Percentiles rank a stretch among this genome's conserved stretches.
Evolutionary conservation across 2,113 vertebrate genomes (phyloP).

Genomic region (Hyperopisus bebe): DNA sequence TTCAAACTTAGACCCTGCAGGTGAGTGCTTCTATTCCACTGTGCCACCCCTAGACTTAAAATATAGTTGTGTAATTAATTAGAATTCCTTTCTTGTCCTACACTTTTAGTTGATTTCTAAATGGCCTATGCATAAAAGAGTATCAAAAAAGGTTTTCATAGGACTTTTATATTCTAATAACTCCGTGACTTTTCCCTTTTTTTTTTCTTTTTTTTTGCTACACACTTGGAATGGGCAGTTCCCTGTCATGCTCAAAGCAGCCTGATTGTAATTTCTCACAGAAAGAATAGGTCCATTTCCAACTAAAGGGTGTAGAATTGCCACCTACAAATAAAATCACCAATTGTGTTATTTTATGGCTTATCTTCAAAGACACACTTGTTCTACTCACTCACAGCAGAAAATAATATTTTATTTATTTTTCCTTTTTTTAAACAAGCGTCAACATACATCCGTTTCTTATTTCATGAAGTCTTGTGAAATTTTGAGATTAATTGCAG

Average conservation of each 20-base stretch:
- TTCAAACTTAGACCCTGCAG: not conserved
- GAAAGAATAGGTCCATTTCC: constrained; percentile 41
- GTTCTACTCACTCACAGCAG: constrained; percentile 30
- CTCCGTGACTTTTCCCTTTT: not conserved
- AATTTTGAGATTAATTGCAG: not conserved
- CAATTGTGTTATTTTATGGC: constrained; percentile 29
- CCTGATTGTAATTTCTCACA: constrained; percentile 32
- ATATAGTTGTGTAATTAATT: not conserved
- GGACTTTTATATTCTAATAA: constrained; percentile 15
- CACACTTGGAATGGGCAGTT: constrained; percentile 10
- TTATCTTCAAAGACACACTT: constrained; percentile 52
- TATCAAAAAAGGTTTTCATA: not conserved
- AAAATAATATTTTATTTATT: constrained; percentile 8
- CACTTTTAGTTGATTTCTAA: not conserved
- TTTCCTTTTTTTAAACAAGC: not conserved
- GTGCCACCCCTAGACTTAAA: not conserved
- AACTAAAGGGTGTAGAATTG: constrained; percentile 36
- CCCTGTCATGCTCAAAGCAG: constrained; percentile 15
- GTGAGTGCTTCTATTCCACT: not conserved
- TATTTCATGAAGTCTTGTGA: not conserved
- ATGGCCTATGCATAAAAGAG: not conserved
- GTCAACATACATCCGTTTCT: not conserved
- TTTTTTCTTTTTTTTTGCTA: constrained; percentile 9
- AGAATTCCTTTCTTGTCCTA: not conserved
- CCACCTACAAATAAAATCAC: constrained; percentile 33